Conservation (phyloP, 2,113 vertebrate genomes). For the Chloropsis cyanopogon region DNA sequence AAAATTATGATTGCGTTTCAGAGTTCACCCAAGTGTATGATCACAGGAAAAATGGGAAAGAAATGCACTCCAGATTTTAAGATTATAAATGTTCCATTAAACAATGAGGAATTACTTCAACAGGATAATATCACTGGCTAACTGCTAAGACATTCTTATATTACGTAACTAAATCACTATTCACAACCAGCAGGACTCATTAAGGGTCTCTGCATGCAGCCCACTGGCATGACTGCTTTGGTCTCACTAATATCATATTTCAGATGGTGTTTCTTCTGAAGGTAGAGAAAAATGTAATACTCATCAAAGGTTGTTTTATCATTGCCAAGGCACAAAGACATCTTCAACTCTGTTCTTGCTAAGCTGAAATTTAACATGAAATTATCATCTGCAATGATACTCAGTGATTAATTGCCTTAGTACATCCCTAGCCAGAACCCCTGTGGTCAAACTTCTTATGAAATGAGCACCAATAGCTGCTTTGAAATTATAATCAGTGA, state of each 20-base stretch:
- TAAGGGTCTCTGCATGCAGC: not conserved
- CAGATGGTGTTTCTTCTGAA: not conserved
- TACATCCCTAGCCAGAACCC: not conserved
- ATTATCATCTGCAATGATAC: not conserved
- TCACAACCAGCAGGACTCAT: not conserved
- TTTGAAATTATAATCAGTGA: slow-evolving; percentile 48
- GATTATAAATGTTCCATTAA: not conserved
- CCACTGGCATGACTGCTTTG: not conserved
- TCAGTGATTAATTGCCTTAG: not conserved
- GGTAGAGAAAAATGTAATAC: not conserved
- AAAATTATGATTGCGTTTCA: not conserved
- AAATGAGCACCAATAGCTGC: slow-evolving; percentile 10
- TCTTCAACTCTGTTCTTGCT: not conserved
- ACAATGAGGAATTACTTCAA: not conserved
- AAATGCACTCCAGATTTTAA: not conserved
- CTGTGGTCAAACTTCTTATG: not conserved
- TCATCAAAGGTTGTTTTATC: not conserved
- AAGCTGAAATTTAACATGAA: slow-evolving; percentile 3
- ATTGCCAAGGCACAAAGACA: not conserved
- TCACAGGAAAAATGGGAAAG: not conserved
- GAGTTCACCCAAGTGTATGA: not conserved
- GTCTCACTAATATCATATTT: not conserved
- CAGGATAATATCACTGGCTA: not conserved
- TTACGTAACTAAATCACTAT: not conserved
- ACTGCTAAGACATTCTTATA: not conserved